A percentile compares a stretch with the other conserved stretches of the same genome.
Evolutionary conservation across 2,888 invertebrate species (phyloP).

Genomic region (Mimumesa dahlbomi): DNA sequence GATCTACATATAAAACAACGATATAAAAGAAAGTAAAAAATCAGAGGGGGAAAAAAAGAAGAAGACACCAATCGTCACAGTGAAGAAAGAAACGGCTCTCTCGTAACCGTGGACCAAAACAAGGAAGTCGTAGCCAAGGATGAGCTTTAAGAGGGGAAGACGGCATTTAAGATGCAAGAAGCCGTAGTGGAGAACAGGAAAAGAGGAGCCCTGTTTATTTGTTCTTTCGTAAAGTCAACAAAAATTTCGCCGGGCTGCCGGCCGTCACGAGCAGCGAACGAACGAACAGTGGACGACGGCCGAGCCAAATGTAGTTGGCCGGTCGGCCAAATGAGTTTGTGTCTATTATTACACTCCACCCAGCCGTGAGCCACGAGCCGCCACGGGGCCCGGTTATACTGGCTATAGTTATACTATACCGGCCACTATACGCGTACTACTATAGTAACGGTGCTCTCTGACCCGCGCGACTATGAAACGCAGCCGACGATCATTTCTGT

Average conservation of each 20-base stretch:
- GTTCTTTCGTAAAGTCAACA: slow-evolving; percentile 61
- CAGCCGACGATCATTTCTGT: too few species aligned
- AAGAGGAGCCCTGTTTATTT: slow-evolving; percentile 51
- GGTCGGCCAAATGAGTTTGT: slow-evolving; percentile 77
- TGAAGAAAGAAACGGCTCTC: too few species aligned
- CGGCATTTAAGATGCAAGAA: background rate
- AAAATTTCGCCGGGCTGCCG: slow-evolving; percentile 57
- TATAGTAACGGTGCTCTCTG: slow-evolving; percentile 1
- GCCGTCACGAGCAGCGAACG: slow-evolving; percentile 42
- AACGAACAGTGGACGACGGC: slow-evolving; percentile 66
- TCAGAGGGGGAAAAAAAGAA: background rate
- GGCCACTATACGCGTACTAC: slow-evolving; percentile 16
- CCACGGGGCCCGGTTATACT: slow-evolving; percentile 52
- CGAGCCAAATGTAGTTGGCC: slow-evolving; percentile 78
- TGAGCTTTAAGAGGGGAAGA: background rate
- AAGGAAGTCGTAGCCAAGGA: background rate
- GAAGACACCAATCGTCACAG: too few species aligned
- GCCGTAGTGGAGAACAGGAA: slow-evolving; percentile 1
- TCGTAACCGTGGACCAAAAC: background rate
- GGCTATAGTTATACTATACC: slow-evolving; percentile 18
- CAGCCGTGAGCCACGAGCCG: slow-evolving; percentile 71
- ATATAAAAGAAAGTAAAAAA: background rate
- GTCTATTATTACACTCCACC: slow-evolving; percentile 77
- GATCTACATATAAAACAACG: too few species aligned
- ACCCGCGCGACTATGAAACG: too few species aligned